Evolutionary conservation across 2,888 invertebrate species (phyloP).

Genomic region (Ornithoptera alexandrae): DNA sequence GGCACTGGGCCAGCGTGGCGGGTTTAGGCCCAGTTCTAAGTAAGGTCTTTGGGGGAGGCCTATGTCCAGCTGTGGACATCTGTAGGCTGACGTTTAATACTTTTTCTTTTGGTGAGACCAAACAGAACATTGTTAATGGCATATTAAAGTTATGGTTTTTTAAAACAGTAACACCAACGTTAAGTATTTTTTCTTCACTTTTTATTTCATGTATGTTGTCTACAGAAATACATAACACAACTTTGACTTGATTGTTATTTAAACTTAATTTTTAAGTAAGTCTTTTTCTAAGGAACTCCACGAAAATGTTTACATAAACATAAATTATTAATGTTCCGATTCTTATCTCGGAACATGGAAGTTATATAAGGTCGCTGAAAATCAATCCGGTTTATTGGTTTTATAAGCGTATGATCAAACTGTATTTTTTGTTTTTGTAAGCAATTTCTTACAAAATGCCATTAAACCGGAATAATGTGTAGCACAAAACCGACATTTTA

Average conservation of each 20-base stretch:
- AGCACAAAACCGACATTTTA: not conserved
- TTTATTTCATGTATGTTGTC: not conserved
- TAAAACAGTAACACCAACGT: no score
- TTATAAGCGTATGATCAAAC: not conserved
- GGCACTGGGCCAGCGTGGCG: no score
- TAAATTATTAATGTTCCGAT: constrained; percentile 18
- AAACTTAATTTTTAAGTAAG: not conserved
- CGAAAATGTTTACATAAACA: not conserved
- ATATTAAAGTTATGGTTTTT: no score
- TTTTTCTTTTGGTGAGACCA: no score
- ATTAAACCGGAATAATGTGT: not conserved
- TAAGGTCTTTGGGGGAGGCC: no score
- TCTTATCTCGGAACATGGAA: constrained; percentile 13
- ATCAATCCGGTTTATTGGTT: not conserved
- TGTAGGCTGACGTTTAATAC: no score
- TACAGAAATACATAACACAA: not conserved
- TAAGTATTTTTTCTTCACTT: not conserved
- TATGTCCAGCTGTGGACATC: no score
- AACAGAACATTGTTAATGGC: no score
- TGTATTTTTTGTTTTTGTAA: not conserved
- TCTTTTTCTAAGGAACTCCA: not conserved
- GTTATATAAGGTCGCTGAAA: constrained; percentile 12
- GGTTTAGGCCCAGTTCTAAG: no score
- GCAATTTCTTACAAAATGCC: not conserved
- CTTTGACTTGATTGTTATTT: not conserved